These are phyloP conservation scores for Lymantria monacha DNA, from an alignment of 2,888 invertebrate genomes.

Conservation along the genomic window DNA sequence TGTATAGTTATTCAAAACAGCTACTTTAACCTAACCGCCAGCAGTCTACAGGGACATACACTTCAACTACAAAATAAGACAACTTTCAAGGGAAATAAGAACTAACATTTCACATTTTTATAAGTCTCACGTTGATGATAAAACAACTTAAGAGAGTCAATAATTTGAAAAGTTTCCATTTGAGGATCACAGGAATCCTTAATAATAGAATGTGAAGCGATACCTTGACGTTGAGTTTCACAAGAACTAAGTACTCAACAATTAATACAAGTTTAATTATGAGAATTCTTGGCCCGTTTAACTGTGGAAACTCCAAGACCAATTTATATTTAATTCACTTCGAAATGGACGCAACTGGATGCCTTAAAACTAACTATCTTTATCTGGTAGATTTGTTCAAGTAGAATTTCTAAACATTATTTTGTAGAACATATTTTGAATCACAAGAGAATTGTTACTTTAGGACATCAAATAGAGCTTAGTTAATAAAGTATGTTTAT, in stretches of 20 bases:
- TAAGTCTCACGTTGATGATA: not conserved
- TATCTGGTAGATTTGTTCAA: not conserved
- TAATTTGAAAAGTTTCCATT: constrained; percentile 16
- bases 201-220: constrained; percentile 29
- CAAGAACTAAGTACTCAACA: constrained; percentile 34
- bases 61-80: not conserved
- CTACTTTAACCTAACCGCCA: not conserved
- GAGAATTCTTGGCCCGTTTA: constrained; percentile 39
- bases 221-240: constrained; percentile 29
- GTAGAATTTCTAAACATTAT: not conserved
- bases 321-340: constrained; percentile 44
- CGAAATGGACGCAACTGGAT: constrained; percentile 36
- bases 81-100: not conserved
- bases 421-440: not conserved
- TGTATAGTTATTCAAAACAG: not conserved
- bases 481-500: not conserved
- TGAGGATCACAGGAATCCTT: constrained; percentile 23
- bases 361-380: constrained; percentile 15
- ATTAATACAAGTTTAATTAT: constrained; percentile 45
- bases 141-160: constrained; percentile 1
- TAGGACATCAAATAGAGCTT: not conserved
- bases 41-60: not conserved
- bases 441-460: not conserved
- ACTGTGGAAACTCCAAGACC: constrained; percentile 30
- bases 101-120: not conserved